Conservation (phyloP, 2,888 invertebrate genomes). For the Pachliopta kotzebuea region DNA sequence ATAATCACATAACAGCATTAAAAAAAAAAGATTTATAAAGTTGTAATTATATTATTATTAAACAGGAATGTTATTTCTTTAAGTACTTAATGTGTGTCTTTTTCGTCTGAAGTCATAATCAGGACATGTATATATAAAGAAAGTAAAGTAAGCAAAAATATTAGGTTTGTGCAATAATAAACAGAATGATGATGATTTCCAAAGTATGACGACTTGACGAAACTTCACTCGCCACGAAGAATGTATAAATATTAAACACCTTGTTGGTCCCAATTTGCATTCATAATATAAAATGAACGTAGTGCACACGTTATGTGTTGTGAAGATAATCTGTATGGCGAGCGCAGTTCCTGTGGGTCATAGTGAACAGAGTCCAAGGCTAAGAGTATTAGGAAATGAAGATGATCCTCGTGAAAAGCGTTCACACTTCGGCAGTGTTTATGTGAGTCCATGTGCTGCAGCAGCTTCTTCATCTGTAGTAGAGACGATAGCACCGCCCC, state of each 20-base stretch:
- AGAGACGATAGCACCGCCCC: conserved; percentile 34
- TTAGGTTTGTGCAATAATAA: conserved; percentile 45
- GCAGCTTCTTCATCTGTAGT: conserved; percentile 39
- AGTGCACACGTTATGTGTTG: conserved; percentile 42
- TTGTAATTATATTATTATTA: too few species aligned
- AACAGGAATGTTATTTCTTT: too few species aligned
- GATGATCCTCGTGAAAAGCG: conserved; percentile 41
- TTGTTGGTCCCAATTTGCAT: conserved; percentile 39
- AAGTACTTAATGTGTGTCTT: too few species aligned
- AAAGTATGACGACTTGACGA: conserved; percentile 36
- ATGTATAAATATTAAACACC: conserved; percentile 60
- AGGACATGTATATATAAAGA: not conserved
- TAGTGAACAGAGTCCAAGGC: conserved; percentile 28
- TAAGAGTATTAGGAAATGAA: conserved; percentile 31
- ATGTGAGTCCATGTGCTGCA: conserved; percentile 51
- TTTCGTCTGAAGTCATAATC: not conserved
- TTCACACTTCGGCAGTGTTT: conserved; percentile 39
- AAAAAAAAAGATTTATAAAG: too few species aligned
- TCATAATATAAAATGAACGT: conserved; percentile 56
- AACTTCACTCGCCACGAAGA: conserved; percentile 42
- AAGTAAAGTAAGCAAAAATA: conserved; percentile 45
- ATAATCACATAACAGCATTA: too few species aligned
- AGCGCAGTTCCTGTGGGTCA: conserved; percentile 40
- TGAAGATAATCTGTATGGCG: conserved; percentile 39
- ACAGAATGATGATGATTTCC: conserved; percentile 44